Evolutionary conservation across 2,888 invertebrate species (phyloP).

Genomic region (Lepidochrysops patricia): DNA sequence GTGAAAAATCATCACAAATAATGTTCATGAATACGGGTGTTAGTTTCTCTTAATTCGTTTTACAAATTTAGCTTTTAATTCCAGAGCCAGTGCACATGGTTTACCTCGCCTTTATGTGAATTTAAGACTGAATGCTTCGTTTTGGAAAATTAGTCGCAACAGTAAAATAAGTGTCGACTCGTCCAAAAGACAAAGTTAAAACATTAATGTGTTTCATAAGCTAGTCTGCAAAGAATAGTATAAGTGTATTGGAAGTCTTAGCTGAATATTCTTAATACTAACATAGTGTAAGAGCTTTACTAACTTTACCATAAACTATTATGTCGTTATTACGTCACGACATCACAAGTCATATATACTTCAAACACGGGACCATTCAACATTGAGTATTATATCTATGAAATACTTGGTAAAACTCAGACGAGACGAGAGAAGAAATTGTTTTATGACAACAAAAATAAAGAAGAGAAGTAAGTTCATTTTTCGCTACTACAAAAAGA

Average conservation of each 20-base stretch:
- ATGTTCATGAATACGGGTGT: too few relatives aligned
- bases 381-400: not conserved
- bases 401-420: not conserved
- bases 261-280: not conserved
- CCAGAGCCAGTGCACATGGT: not conserved
- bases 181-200: not conserved
- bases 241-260: slow-evolving; percentile 6
- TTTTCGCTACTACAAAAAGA: not conserved
- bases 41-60: too few relatives aligned
- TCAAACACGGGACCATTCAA: not conserved
- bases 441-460: not conserved
- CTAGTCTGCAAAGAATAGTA: not conserved
- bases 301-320: slow-evolving; percentile 1
- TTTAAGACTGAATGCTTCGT: not conserved
- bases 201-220: not conserved
- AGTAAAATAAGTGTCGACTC: not conserved
- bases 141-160: not conserved
- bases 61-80: not conserved
- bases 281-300: slow-evolving; percentile 4
- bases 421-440: not conserved
- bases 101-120: not conserved
- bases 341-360: not conserved
- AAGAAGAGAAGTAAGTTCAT: slow-evolving; percentile 10
- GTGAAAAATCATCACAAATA: too few relatives aligned
- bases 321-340: not conserved